Base-by-base conservation (phyloP, 2,113 vertebrate species). In the Bujurquina vittata region DNA sequence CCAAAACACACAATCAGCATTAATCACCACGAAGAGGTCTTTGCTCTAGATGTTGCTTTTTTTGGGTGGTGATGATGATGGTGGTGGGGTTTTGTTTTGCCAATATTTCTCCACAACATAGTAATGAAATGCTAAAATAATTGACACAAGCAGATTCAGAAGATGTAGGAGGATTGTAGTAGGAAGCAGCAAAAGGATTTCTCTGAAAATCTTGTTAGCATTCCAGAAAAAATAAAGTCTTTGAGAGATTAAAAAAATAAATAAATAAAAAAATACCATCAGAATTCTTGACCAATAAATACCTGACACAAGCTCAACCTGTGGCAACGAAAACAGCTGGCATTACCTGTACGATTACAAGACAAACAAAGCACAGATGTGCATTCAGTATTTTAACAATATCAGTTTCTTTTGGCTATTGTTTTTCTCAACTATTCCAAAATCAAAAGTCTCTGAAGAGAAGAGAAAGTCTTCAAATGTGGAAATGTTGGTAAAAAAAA, bases 1-100 rank as follows among this genome's bases (percentile, higher is more conserved):
- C 84, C 77, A 82, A 52, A 86, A 88, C 10, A n/a, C 46, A 88
- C 72, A 84, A 84, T 81, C 8, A 23, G 49, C 80, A 67, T 89
- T 86, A 80, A 92, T 93, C 85, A 74, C 85, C 62, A 79, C 86
- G 81, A 79, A 88, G 86, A 88, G 85, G 90, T 91, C 80, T 88
- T 78, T 85, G 75, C 81, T 88, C 43, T 58, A 74, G 52, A 77
- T 88, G 83, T 84, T 78, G 85, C 86, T 90, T 86, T 85, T 43
- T 37, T 62, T 22, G 55, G 20, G 10, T 55, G n/a, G 8, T 77
- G 75, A 59, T 49, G 56, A 22, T 56, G 49, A 4, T 61, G 22
- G 49, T 75, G 58, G 22, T 61, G 49, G 26, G 56, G 40, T 69
- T 84, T 10, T 82, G 40, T 83, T 88, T 76, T 75, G 88, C 77